A percentile compares a stretch with the other conserved stretches of the same genome.
Evolutionary conservation across 2,113 vertebrate genomes (phyloP).

Genomic region (Python bivittatus): DNA sequence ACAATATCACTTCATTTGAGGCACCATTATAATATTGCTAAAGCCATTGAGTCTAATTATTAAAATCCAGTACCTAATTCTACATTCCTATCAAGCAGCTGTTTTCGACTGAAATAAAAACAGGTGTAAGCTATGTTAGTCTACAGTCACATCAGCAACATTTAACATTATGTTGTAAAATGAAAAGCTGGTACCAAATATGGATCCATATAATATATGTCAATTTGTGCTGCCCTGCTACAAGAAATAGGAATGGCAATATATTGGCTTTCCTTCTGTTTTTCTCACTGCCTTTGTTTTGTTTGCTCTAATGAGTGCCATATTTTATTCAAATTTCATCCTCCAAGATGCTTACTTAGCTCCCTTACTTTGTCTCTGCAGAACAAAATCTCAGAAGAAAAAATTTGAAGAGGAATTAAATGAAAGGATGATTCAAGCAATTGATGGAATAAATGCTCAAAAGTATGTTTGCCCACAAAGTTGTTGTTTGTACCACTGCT

Average conservation of each 20-base stretch:
- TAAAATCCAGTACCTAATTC: not conserved
- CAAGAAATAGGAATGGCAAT: not conserved
- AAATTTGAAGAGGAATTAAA: constrained; percentile 96
- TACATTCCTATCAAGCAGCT: not conserved
- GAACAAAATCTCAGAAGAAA: constrained; percentile 97
- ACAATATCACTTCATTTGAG: not conserved
- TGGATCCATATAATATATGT: not conserved
- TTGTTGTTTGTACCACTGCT: not conserved
- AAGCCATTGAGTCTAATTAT: not conserved
- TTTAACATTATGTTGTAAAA: not conserved
- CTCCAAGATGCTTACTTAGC: not conserved
- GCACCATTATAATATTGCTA: not conserved
- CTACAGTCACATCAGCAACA: not conserved
- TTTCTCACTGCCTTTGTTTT: not conserved
- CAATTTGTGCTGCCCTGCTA: not conserved
- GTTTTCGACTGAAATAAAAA: not conserved
- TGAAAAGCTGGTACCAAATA: not conserved
- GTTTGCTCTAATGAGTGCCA: not conserved
- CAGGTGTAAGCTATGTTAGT: not conserved
- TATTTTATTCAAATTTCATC: not conserved
- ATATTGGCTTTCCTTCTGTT: not conserved
- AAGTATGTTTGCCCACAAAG: constrained; percentile 79
- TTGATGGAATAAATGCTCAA: constrained; percentile 96
- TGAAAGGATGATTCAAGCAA: constrained; percentile 95
- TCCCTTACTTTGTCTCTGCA: constrained; percentile 58